A percentile compares a stretch with the other conserved stretches of the same genome.
Conservation (phyloP, 2,888 invertebrate species). For the Hypercompe scribonia region DNA sequence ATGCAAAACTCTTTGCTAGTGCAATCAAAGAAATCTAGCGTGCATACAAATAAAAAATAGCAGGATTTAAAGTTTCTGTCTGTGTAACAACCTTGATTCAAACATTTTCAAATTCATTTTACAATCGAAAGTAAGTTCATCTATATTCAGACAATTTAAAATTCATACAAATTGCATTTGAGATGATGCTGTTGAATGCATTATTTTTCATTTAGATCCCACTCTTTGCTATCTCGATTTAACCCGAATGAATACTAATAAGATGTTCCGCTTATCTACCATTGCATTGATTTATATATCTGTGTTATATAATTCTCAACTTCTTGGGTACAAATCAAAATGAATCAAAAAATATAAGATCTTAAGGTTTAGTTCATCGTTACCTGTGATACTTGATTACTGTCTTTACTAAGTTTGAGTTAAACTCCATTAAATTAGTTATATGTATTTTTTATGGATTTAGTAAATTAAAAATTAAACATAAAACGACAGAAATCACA, state of each 20-base stretch:
- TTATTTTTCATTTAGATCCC: conserved; percentile 56
- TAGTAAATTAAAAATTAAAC: conserved; percentile 27
- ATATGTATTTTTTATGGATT: no score
- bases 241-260: conserved; percentile 33
- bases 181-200: conserved; percentile 49
- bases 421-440: no score
- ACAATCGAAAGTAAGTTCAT: conserved; percentile 54
- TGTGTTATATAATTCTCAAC: conserved; percentile 15
- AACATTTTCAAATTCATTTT: conserved; percentile 49
- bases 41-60: not conserved
- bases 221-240: conserved; percentile 27
- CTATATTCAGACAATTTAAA: conserved; percentile 65
- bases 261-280: conserved; percentile 20
- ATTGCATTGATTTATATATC: not conserved
- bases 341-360: conserved; percentile 16
- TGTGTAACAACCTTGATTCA: not conserved
- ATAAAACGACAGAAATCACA: conserved; percentile 12
- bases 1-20: not conserved
- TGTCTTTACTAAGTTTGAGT: not conserved
- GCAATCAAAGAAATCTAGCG: not conserved
- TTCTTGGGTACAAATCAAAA: conserved; percentile 14
- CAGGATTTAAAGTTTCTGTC: not conserved
- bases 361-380: not conserved
- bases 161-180: conserved; percentile 64
- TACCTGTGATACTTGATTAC: not conserved